Conservation (phyloP, 1,140 invertebrate species). For the Helicoverpa zea region DNA sequence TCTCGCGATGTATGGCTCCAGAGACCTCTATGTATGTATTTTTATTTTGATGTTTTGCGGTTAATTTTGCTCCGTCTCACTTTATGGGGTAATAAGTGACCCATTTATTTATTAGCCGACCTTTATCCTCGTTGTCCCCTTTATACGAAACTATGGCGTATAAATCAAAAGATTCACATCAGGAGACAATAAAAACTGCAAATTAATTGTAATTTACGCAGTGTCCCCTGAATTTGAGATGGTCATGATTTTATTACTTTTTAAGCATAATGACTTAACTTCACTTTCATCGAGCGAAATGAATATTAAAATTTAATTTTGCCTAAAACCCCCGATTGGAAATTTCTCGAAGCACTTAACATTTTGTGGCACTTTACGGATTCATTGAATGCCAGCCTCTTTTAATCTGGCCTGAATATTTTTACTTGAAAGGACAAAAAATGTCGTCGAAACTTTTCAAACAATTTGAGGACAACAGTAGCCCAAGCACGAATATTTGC, state of each 20-base stretch:
- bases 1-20: conserved; percentile 73
- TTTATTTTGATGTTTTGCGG: conserved; percentile 50
- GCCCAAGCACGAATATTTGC: no score
- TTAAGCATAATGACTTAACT: conserved; percentile 11
- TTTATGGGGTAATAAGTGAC: conserved; percentile 39
- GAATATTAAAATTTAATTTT: conserved; percentile 37
- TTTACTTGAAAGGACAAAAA: conserved; percentile 23
- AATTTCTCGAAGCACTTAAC: conserved; percentile 41
- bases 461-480: conserved; percentile 37
- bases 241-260: conserved; percentile 36
- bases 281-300: conserved; percentile 29
- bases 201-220: conserved; percentile 2
- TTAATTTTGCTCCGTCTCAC: conserved; percentile 48
- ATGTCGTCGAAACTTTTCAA: conserved; percentile 18
- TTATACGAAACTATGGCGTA: conserved; percentile 2
- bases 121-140: conserved; percentile 16
- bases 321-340: neutral
- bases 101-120: conserved; percentile 35
- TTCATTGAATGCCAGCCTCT: conserved; percentile 17
- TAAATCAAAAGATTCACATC: conserved; percentile 15
- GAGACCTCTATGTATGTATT: conserved; percentile 46
- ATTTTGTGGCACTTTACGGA: conserved; percentile 29
- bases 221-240: neutral
- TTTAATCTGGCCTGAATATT: conserved; percentile 36
- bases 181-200: conserved; percentile 19